Evolutionary conservation across 2,888 invertebrate species (phyloP), one percentile per base, ranked within the genome.

Genomic region (Junonia oenone): DNA sequence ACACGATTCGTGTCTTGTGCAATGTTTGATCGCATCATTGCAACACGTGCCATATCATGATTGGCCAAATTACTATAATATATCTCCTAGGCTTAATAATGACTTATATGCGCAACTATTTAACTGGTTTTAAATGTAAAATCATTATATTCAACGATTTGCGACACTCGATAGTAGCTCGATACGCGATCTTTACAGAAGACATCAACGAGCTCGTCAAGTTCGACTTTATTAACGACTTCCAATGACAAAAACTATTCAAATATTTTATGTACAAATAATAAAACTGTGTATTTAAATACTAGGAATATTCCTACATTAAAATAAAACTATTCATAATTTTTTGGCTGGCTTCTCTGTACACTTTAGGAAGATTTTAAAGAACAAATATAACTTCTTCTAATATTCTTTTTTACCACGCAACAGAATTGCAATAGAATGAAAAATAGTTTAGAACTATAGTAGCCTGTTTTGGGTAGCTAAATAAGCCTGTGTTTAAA

Each of bases 141-240:
- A 15, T 17, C 3, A 26, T 26, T n/a, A 35, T 48, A 35, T 48
- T 22, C 19, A 5, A n/a, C 11, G 35, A 37, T 49, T 53, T 47
- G 47, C 15, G 40, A 40, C 33, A 46, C 17, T 53, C 33, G 11
- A 29, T 45, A n/a, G 33, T 45, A 45, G 27, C n/a, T 11, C 22
- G 27, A 43, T 6, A 11, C 2, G 19, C 40, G n/a, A 37, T 50
- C 57, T 45, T 54, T 66, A 63, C 40, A 67, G 64, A 68, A 66
- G 69, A 71, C 65, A 59, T 68, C 64, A 69, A 71, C 69, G 69
- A 63, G 66, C 61, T 53, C 53, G n/a, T 33, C 53, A 26, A 48
- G 13, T 14, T 38, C 47, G 14, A 22, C 11, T 51, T 40, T 43
- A 26, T 15, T 17, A 45, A 11, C 22, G 15, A 22, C 22, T 26